A percentile compares a stretch with the other conserved stretches of the same genome.
phyloP scores from a whole-genome alignment of 2,797 vertebrate genomes.

The Erpetoichthys calabaricus region DNA sequence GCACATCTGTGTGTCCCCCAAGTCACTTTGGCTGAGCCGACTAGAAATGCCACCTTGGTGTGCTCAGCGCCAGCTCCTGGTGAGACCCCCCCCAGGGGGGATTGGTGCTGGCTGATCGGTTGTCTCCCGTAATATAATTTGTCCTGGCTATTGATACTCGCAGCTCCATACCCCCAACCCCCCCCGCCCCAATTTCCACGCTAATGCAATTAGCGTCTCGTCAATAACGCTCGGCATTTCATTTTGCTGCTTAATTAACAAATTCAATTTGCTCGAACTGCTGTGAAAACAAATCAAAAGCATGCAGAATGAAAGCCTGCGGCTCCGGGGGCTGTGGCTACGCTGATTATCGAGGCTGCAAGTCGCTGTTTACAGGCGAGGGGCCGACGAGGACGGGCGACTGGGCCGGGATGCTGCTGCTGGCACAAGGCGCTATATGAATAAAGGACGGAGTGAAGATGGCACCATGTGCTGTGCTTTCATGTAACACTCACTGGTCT shows the following conservation, averaged over 20 bases:
- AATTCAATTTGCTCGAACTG: slow-evolving; percentile 97
- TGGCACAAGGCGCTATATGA: too few relatives aligned
- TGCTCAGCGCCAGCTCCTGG: too few relatives aligned
- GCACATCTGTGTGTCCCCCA: too few relatives aligned
- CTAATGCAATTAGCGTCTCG: slow-evolving; percentile 97
- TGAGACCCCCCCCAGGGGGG: slow-evolving; percentile 14
- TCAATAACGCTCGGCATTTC: slow-evolving; percentile 99
- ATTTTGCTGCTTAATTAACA: slow-evolving; percentile 99
- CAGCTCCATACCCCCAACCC: slow-evolving; percentile 49
- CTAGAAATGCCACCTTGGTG: too few relatives aligned
- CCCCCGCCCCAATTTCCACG: slow-evolving; percentile 62
- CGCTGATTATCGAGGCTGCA: slow-evolving; percentile 72
- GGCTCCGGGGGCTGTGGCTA: slow-evolving; percentile 66
- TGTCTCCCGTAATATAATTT: slow-evolving; percentile 79
- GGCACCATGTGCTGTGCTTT: too few relatives aligned
- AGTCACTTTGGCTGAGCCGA: too few relatives aligned
- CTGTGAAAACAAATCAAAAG: slow-evolving; percentile 79
- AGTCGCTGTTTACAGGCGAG: slow-evolving; percentile 30
- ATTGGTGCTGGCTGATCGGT: slow-evolving; percentile 47
- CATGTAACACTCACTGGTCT: too few relatives aligned
- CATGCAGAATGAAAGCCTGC: slow-evolving; percentile 68
- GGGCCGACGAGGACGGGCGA: too few relatives aligned
- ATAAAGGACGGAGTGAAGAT: too few relatives aligned
- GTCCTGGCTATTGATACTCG: slow-evolving; percentile 76
- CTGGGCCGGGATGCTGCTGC: too few relatives aligned